Percentiles rank a stretch among this genome's conserved stretches.
These are phyloP conservation scores for Aspidiotus rigidus DNA, from an alignment of 2,888 invertebrate species.

Conservation along the genomic window DNA sequence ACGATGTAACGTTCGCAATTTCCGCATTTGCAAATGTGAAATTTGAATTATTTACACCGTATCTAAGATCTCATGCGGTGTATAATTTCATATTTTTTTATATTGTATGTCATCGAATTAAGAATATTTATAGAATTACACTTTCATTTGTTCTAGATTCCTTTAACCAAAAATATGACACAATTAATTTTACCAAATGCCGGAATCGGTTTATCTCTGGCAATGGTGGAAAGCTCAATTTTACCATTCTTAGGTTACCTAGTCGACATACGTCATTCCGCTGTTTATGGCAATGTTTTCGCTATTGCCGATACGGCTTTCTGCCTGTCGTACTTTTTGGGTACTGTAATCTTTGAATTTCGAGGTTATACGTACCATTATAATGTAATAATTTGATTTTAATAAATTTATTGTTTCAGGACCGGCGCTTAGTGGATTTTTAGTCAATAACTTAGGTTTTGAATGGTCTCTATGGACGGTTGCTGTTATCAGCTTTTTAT, in stretches of 20 bases:
- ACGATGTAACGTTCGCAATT: no score
- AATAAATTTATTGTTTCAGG: not conserved
- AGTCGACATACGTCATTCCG: constrained; percentile 92
- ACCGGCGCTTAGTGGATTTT: not conserved
- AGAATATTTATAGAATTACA: not conserved
- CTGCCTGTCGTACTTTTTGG: not conserved
- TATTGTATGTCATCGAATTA: no score
- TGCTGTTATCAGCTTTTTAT: not conserved
- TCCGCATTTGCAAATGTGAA: no score
- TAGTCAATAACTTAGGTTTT: not conserved
- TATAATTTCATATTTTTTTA: no score
- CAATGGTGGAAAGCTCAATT: constrained; percentile 99
- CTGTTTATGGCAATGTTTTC: constrained; percentile 96
- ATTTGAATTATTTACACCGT: no score
- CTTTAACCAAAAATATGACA: not conserved
- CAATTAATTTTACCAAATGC: not conserved
- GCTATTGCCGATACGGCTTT: constrained; percentile 93
- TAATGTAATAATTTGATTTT: not conserved
- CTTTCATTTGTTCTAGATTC: not conserved
- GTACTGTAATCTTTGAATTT: not conserved
- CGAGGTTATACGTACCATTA: not conserved
- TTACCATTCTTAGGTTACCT: constrained; percentile 97
- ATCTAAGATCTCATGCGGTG: no score
- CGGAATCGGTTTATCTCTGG: constrained; percentile 43
- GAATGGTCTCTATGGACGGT: not conserved